Conservation (phyloP, 2,797 vertebrate genomes). For the Acanthurus lineatus region DNA sequence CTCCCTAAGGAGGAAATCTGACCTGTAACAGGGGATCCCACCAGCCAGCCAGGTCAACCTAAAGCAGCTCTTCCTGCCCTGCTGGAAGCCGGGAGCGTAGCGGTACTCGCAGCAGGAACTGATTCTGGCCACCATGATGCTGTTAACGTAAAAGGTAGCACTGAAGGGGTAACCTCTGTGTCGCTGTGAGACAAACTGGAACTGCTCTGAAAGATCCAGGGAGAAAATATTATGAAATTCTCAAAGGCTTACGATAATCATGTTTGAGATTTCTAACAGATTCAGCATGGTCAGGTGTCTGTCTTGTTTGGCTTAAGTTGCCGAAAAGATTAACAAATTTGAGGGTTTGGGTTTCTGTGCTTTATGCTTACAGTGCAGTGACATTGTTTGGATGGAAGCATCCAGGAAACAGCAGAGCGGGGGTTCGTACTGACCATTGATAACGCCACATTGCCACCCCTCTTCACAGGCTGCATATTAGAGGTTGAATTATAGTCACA, state of each 20-base stretch:
- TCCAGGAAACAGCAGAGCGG: not conserved
- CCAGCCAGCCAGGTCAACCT: constrained; percentile 82
- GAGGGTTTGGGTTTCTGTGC: not conserved
- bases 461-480: not conserved
- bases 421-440: not conserved
- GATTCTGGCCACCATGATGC: constrained; percentile 83
- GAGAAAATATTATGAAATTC: not conserved
- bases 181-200: constrained; percentile 87
- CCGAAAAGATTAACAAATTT: not conserved
- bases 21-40: constrained; percentile 88
- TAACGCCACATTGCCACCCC: not conserved
- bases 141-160: constrained; percentile 84
- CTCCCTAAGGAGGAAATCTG: constrained; percentile 26
- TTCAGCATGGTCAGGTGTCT: not conserved
- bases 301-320: not conserved
- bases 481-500: not conserved
- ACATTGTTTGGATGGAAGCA: not conserved
- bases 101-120: constrained; percentile 90
- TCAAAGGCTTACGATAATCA: not conserved
- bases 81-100: constrained; percentile 86
- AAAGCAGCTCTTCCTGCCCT: constrained; percentile 87
- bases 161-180: constrained; percentile 88
- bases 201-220: constrained; percentile 78
- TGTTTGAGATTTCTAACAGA: constrained; percentile 10
- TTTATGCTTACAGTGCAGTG: not conserved